Evolutionary conservation across 2,113 vertebrate species (phyloP), one percentile per base, ranked within the genome.

Genomic region (Mixornis gularis): DNA sequence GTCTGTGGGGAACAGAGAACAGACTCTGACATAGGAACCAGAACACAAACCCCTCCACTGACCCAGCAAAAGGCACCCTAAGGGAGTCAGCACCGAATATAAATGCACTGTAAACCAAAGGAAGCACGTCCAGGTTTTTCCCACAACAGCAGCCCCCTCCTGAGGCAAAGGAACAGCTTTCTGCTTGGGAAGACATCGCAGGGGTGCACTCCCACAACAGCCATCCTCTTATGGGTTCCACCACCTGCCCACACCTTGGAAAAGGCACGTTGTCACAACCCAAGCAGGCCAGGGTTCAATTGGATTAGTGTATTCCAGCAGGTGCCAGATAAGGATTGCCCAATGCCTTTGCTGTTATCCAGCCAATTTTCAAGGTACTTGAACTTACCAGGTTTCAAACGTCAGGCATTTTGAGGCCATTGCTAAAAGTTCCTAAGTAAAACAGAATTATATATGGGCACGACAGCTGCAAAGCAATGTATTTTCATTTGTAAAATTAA

Each of bases 251-350:
- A 1, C 3, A 2, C 41, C 55, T 53, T 44, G 64, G 25, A 32
- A 79, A 25, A n/a, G 51, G 13, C 58, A 79, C 0, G 0, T 1
- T 13, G n/a, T 14, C 19, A 1, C 8, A 30, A 9, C 30, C 34
- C 80, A 51, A 17, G 17, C 22, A 41, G 52, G 51, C 10, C 55
- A 65, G 29, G 30, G 41, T 62, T 81, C 34, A 49, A 73, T 0
- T 51, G 26, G 34, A 34, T 49, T 17, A 7, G 7, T 17, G 22
- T 17, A 43, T 44, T 51, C 58, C 27, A 84, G 55, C 48, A 84
- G 29, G 27, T 81, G 48, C 34, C 87, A 74, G 34, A 51, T 46
- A 62, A 89, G 52, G 58, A 71, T 7, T 92, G 43, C 43, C 56
- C 65, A 46, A 26, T 32, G 34, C 55, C 38, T 74, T 41, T 27